Evolutionary conservation across 2,888 invertebrate species (phyloP).

Genomic region (Steinernema scapterisci): DNA sequence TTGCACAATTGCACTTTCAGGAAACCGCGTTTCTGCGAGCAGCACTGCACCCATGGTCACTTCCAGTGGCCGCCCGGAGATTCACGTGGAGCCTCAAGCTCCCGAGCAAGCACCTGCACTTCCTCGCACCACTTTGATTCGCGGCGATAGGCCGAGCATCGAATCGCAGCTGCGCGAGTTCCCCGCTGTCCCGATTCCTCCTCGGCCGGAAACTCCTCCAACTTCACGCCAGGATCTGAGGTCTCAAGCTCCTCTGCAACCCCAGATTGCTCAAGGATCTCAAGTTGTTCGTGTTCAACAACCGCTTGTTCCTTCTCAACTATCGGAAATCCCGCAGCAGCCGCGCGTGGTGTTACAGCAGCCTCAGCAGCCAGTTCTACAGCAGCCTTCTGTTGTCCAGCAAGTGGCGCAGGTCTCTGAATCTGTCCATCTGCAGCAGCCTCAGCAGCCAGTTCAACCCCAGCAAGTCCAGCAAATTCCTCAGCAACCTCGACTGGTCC

Average conservation of each 20-base stretch:
- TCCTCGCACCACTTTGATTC: conserved; percentile 6
- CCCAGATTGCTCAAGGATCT: background rate
- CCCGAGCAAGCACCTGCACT: conserved; percentile 2
- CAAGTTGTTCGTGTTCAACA: background rate
- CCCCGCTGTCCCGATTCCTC: conserved; percentile 13
- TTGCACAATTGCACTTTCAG: conserved; percentile 25
- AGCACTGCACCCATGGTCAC: background rate
- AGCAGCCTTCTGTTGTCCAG: background rate
- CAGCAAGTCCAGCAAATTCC: background rate
- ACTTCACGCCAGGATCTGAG: background rate
- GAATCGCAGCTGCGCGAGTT: conserved; percentile 8
- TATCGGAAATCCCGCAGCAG: background rate
- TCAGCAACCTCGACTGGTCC: background rate
- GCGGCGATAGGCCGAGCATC: conserved; percentile 12
- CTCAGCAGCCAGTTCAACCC: background rate
- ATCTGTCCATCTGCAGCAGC: too few species aligned
- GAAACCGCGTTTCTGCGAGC: background rate
- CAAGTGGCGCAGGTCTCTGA: too few species aligned
- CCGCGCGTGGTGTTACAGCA: background rate
- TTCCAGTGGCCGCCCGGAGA: background rate
- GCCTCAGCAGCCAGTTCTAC: conserved; percentile 5
- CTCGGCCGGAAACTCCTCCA: conserved; percentile 12
- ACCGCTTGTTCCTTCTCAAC: background rate
- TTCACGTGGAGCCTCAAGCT: background rate
- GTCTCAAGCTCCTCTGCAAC: background rate